Evolutionary conservation across 2,888 invertebrate genomes (phyloP).

Genomic region (Anagyrus pseudococci): DNA sequence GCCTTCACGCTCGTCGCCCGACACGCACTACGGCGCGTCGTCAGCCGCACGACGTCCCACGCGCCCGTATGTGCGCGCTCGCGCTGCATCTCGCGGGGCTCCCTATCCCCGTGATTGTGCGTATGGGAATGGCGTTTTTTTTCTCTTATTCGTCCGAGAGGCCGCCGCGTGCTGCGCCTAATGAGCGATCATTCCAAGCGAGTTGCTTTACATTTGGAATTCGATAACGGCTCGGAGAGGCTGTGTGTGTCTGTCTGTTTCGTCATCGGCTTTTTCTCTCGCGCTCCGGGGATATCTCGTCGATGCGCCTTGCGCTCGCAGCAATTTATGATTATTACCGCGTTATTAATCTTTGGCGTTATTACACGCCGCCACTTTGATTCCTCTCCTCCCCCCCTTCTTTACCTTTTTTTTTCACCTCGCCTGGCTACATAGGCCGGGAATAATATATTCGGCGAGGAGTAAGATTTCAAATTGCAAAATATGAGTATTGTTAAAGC

Average conservation of each 20-base stretch:
- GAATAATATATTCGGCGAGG: not conserved
- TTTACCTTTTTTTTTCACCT: too few relatives aligned
- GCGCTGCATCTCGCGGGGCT: not conserved
- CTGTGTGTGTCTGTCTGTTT: not conserved
- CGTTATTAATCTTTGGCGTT: not conserved
- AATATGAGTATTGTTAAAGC: not conserved
- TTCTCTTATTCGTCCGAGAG: not conserved
- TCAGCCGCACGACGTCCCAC: not conserved
- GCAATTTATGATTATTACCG: not conserved
- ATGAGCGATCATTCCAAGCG: not conserved
- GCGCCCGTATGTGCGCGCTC: not conserved
- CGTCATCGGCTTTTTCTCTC: not conserved
- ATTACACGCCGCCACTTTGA: too few relatives aligned
- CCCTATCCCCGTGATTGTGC: not conserved
- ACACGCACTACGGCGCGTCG: too few relatives aligned
- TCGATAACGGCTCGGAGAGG: not conserved
- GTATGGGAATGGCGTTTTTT: not conserved
- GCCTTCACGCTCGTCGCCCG: not conserved
- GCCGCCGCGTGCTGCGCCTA: not conserved
- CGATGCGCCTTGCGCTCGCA: not conserved
- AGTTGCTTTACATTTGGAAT: not conserved
- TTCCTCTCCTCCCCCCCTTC: too few relatives aligned
- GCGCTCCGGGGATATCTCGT: not conserved
- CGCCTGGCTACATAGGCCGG: too few relatives aligned
- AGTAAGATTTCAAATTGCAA: not conserved